Conservation (phyloP, 2,888 invertebrate species). For the Micoletzkya japonica region DNA sequence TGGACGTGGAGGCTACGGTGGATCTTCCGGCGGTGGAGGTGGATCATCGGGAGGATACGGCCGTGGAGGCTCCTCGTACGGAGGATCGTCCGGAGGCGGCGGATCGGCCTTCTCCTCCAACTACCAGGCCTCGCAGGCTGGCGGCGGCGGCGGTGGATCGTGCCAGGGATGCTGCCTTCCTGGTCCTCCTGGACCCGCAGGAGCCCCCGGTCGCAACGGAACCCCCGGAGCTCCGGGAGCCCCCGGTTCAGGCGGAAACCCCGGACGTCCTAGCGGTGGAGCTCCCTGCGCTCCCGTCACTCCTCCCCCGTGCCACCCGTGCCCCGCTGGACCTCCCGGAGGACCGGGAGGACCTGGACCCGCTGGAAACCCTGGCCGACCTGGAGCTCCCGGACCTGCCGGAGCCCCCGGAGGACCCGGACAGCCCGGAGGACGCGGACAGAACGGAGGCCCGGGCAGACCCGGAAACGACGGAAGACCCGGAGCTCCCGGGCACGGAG, state of each 20-base stretch:
- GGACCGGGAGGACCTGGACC: neutral
- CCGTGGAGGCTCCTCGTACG: no score
- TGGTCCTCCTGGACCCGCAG: constrained; percentile 6
- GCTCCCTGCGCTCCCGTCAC: neutral
- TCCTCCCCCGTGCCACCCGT: constrained; percentile 4
- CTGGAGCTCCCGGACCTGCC: neutral
- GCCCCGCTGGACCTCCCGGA: neutral
- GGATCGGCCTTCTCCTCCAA: neutral
- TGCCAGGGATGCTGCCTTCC: constrained; percentile 4
- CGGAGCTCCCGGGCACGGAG: neutral
- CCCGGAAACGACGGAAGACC: constrained; percentile 15
- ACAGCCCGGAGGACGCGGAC: constrained; percentile 3
- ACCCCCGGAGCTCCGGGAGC: neutral
- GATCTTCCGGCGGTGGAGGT: constrained; percentile 1
- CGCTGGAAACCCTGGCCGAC: neutral
- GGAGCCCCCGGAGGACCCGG: neutral
- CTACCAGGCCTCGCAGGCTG: neutral
- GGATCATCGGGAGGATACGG: no score
- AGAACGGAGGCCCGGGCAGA: neutral
- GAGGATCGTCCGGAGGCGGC: no score
- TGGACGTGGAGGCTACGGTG: neutral
- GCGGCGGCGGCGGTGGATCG: neutral
- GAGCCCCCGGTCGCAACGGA: constrained; percentile 1
- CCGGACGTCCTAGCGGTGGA: neutral
- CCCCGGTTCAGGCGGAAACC: neutral